Evolutionary conservation across 2,888 invertebrate genomes (phyloP).

Genomic region (Lathronympha strigana): DNA sequence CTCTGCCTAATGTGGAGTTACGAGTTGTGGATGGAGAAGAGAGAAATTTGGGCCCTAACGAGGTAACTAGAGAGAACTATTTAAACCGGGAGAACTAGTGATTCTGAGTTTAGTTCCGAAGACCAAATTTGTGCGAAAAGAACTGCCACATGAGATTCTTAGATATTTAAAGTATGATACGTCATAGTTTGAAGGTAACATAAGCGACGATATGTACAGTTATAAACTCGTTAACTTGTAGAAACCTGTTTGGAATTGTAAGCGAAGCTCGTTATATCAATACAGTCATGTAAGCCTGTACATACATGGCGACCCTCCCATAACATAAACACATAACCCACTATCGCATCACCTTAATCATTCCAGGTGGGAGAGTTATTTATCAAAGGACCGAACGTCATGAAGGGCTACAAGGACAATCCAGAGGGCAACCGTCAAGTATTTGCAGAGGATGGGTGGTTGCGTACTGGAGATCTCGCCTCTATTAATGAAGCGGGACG

Average conservation of each 20-base stretch:
- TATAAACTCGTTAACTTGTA: too few relatives aligned
- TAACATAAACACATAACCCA: too few relatives aligned
- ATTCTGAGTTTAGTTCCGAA: too few relatives aligned
- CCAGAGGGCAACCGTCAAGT: conserved; percentile 87
- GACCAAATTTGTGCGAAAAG: too few relatives aligned
- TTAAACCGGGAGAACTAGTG: not conserved
- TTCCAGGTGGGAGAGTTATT: conserved; percentile 87
- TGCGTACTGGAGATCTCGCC: conserved; percentile 89
- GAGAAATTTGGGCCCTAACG: conserved; percentile 75
- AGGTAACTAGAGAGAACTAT: conserved; percentile 46
- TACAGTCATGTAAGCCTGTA: too few relatives aligned
- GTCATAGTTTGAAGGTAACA: too few relatives aligned
- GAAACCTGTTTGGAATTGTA: too few relatives aligned
- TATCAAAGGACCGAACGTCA: conserved; percentile 90
- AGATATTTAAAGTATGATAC: too few relatives aligned
- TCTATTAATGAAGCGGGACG: conserved; percentile 86
- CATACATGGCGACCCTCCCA: too few relatives aligned
- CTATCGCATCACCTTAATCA: not conserved
- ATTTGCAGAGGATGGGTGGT: conserved; percentile 88
- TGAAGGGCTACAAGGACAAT: conserved; percentile 91
- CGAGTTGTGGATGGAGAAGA: conserved; percentile 81
- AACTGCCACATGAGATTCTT: too few relatives aligned
- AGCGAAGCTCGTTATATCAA: too few relatives aligned
- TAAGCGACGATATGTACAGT: too few relatives aligned
- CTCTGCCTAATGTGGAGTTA: conserved; percentile 82